Evolutionary conservation across 2,797 vertebrate species (phyloP), one percentile per base, ranked within the genome.

Genomic region (Oryzias dopingdopingensis): DNA sequence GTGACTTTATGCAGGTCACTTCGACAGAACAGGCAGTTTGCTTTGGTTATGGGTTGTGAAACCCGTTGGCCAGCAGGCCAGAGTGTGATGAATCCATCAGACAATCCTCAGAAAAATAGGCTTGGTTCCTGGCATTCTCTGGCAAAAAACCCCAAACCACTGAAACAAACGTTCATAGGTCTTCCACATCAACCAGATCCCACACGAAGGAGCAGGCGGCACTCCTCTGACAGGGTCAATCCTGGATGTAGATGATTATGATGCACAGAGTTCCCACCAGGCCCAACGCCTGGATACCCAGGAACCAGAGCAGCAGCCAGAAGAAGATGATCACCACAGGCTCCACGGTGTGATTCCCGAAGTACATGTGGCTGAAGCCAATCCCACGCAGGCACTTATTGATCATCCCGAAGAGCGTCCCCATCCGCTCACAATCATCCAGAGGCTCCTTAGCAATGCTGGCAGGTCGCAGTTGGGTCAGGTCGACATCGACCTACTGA

Each of bases 181-280:
- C 32, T 37, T 37, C 32, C 10, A 10, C 26, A 12, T 37, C 32
- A 37, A 37, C 32, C 32, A 12, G 32, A 37, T 37, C 12, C 10
- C 32, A 12, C 32, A 12, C 3, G 3, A 4, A 42, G 37, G 29
- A 20, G 6, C 15, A 14, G 42, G 40, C 43, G 44, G 45, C 63
- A 44, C 32, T n/a, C 0, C 45, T 49, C 50, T 4, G 23, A 37
- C 6, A 1, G 32, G 32, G 0, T 40, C 56, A 94, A 79, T 97
- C 94, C 68, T 99, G 97, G 62, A 98, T 94, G 81, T 95, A 97
- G 90, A 98, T 94, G 86, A 99, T 96, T 76, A 98, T 94, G 83
- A 99, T 93, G 90, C 96, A 98, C 72, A 99, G 89, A 67, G 95
- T 94, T 70, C 95, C 94, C 66, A 99, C 97, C 10, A 99, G 92